Evolutionary conservation across 1,140 invertebrate genomes (phyloP), one percentile per base, ranked within the genome.

Genomic region (Psix sp.): DNA sequence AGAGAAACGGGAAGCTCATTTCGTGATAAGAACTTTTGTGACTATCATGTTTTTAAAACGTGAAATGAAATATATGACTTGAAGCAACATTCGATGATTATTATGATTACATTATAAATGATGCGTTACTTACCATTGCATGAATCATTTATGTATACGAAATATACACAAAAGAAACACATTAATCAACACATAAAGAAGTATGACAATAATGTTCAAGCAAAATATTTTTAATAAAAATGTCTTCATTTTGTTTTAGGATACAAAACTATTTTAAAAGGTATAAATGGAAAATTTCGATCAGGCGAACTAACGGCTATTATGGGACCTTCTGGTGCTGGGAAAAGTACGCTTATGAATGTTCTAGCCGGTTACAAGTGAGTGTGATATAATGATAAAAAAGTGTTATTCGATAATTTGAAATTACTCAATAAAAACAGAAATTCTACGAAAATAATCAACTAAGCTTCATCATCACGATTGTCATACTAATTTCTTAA

Each of bases 241-340:
- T 45, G 7, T 38, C 5, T 39, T 74, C n/a, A n/a, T 77, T 40
- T 63, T 56, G n/a, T 86, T 86, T 9, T 73, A 90, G 89, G 88
- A 0, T 91, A 91, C 75, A 95, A 95, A 85, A 92, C 92, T 29
- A 92, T 96, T 74, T 84, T 97, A 17, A 94, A 96, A 87, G 91
- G 92, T 71, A 91, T 96, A n/a, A 94, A 92, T 82, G 95, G 95
- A 21, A 91, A 92, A 77, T 93, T 95, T 86, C 88, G 89, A 63
- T 91, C 92, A 59, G 90, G 94, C 68, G 89, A 94, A 88, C 84
- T 97, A 36, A 96, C 95, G 0, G 95, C 95, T 13, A 97, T 98
- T 39, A 96, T 98, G 94, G 96, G 96, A 29, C 95, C 96, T 26
- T 96, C 95, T 0, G 96, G 96, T 0, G 95, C 95, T 0, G 96